Evolutionary conservation across 2,113 vertebrate genomes (phyloP), one percentile per base, ranked within the genome.

Genomic region (Rhinoptilus africanus): DNA sequence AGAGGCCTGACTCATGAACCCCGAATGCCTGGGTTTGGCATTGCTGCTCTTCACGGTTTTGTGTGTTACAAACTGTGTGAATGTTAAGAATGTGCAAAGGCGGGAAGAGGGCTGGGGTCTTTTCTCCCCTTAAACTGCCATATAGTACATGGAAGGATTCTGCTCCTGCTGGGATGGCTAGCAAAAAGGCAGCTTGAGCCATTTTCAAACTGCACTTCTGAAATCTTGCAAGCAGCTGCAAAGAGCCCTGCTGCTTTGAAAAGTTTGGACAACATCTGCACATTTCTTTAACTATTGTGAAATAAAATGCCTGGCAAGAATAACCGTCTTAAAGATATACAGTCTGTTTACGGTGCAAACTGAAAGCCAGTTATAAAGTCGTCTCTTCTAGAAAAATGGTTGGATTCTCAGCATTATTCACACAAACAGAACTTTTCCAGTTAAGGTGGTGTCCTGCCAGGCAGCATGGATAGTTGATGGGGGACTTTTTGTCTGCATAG

Each of bases 211-310:
- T 57, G 77, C 32, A 12, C 18, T 85, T n/a, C 80, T 69, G 79
- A 95, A 92, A 68, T 34, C 75, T 8, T 96, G 90, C 68, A 71
- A 78, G 93, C 96, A 96, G 96, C 90, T 97, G 96, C 71, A 14
- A 6, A 22, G 76, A 74, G 54, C 62, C 23, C 74, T 47, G 45
- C 78, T 91, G 22, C 90, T 82, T 30, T 56, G 67, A 43, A 93
- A 74, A 64, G 54, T 73, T 85, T 91, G 94, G 84, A 62, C 71
- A 94, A 75, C 95, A 88, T 95, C 95, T 95, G 91, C 81, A 79
- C 62, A 45, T 21, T 93, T 71, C 93, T 88, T 84, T 68, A 77
- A 30, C 77, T 57, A 79, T 95, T 79, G 43, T 96, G 96, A 96
- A 97, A 95, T 86, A 48, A 83, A 93, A 85, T 56, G 94, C 81